Base-by-base conservation (phyloP, 1,140 invertebrate genomes). In the Atopsyche davidsoni region DNA sequence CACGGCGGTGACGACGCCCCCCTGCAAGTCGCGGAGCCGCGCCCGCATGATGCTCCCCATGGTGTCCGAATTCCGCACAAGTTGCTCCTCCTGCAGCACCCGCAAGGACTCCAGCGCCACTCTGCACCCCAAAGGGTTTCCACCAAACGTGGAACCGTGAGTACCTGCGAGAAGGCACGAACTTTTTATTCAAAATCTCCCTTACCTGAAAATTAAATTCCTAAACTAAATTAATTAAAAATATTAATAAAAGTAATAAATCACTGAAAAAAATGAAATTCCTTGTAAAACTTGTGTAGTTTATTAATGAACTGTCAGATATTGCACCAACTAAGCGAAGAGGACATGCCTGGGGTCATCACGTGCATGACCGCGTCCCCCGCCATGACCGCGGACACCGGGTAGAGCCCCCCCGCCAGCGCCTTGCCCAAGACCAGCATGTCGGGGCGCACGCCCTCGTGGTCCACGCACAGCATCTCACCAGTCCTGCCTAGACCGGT, bases 101-200 rank as follows among this genome's bases (percentile, higher is more conserved):
- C 79, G 70, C 3, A 88, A 61, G 0, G 85, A 82, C 45, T 79
- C 79, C 19, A 87, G 75, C 0, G 82, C 85, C 3, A 98, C 79
- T 62, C 77, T 81, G 55, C 84, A 92, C 9, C 85, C 94, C 3
- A 98, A 65, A 3, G 95, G 92, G 76, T 97, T 98, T 0, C 94
- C 95, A 16, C 94, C 94, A 64, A 92, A 98, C 0, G 94, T 98
- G 1, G 92, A 96, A 7, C 94, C 94, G 67, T 98, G 95, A 53
- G 89, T 83, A 6, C 93, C 93, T 58, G n/a, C n/a, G n/a, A n/a
- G n/a, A n/a, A n/a, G n/a, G n/a, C n/a, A n/a, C n/a, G n/a, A n/a
- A n/a, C n/a, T n/a, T n/a, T n/a, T n/a, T n/a, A n/a, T n/a, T n/a
- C n/a, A n/a, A n/a, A n/a, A n/a, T n/a, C n/a, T n/a, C n/a, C n/a